phyloP scores from a whole-genome alignment of 2,797 vertebrate genomes.

The Linurgus olivaceus region DNA sequence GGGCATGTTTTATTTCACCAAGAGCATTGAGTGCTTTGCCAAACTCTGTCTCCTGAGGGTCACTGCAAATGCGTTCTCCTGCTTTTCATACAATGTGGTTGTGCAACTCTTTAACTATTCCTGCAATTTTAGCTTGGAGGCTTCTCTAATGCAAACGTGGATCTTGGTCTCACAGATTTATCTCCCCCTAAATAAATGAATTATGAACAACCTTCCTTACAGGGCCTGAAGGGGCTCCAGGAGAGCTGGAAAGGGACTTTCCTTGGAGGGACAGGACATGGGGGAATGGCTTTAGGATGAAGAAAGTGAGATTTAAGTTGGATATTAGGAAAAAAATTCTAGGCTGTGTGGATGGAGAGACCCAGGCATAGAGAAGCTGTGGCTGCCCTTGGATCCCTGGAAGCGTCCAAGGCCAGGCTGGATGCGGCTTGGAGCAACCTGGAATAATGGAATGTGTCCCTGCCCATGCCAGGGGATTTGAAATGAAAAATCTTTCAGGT shows the following conservation, averaged over 20 bases:
- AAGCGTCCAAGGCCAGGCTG: background rate
- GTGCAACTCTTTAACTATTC: slow-evolving; percentile 1
- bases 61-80: slow-evolving; percentile 43
- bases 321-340: background rate
- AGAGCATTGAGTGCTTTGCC: slow-evolving; percentile 20
- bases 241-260: background rate
- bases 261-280: background rate
- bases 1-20: slow-evolving; percentile 53
- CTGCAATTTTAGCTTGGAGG: background rate
- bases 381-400: background rate
- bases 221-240: background rate
- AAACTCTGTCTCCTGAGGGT: slow-evolving; percentile 37
- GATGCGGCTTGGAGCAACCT: accelerated
- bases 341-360: background rate
- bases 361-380: background rate
- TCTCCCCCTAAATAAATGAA: background rate
- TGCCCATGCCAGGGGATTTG: background rate
- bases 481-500: background rate
- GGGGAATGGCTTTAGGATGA: background rate
- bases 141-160: background rate
- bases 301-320: background rate
- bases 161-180: background rate
- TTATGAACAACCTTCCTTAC: background rate
- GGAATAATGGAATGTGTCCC: accelerated
- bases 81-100: slow-evolving; percentile 9